These are phyloP conservation scores for Myotis daubentonii DNA, from an alignment of 2,797 vertebrate species.

Conservation along the genomic window DNA sequence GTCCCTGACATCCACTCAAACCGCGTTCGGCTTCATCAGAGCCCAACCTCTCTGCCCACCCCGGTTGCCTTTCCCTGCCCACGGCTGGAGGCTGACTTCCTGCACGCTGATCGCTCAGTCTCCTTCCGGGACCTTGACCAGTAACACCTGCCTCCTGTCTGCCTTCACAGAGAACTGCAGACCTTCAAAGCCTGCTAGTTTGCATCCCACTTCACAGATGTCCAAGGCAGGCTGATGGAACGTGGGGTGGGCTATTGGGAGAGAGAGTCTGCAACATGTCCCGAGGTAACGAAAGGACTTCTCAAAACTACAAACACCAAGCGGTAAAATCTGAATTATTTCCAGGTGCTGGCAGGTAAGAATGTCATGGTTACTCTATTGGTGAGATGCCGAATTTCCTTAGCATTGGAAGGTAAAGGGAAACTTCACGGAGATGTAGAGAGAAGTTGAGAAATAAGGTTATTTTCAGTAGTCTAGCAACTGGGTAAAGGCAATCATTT, in stretches of 20 bases:
- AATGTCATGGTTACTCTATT: conserved; percentile 6
- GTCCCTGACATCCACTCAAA: accelerated
- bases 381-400: conserved; percentile 23
- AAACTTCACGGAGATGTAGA: conserved; percentile 1
- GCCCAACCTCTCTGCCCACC: neutral
- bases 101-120: neutral
- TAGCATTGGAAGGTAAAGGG: conserved; percentile 25
- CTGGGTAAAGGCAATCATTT: conserved; percentile 35
- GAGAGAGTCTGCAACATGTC: neutral
- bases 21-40: accelerated
- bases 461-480: neutral
- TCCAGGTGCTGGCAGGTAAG: conserved; percentile 55
- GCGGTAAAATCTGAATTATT: conserved; percentile 15
- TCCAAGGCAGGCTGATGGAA: accelerated
- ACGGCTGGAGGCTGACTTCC: accelerated
- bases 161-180: neutral
- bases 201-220: neutral
- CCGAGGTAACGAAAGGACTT: neutral
- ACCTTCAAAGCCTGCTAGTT: neutral
- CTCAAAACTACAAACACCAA: neutral
- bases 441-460: neutral
- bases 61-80: accelerated
- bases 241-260: neutral
- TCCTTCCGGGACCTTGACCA: neutral
- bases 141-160: neutral